A percentile compares a stretch with the other conserved stretches of the same genome.
Evolutionary conservation across 1,140 invertebrate genomes (phyloP).

Genomic region (Probaryconus sp.): DNA sequence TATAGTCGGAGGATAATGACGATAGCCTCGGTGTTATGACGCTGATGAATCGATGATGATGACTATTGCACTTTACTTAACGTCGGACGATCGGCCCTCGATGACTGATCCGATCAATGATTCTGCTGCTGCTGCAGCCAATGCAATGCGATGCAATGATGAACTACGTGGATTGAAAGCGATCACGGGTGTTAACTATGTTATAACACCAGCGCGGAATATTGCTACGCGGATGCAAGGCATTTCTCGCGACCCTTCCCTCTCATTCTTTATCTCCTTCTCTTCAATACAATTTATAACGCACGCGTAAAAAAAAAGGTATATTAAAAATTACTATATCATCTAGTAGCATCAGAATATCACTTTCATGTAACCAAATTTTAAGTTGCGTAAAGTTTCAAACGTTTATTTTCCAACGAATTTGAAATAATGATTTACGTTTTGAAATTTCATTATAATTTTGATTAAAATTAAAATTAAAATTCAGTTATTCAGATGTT

Average conservation of each 20-base stretch:
- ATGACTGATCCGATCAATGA: too few species aligned
- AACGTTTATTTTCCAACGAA: too few species aligned
- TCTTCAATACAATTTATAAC: constrained; percentile 50
- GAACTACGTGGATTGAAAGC: constrained; percentile 77
- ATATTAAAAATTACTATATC: too few species aligned
- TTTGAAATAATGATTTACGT: too few species aligned
- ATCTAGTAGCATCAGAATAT: too few species aligned
- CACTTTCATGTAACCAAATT: too few species aligned
- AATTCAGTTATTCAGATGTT: too few species aligned
- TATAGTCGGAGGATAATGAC: constrained; percentile 23
- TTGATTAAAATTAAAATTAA: too few species aligned
- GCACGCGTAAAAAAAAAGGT: too few species aligned
- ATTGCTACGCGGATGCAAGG: constrained; percentile 61
- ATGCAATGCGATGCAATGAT: constrained; percentile 75
- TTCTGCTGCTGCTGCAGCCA: constrained; percentile 44
- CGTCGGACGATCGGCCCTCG: too few species aligned
- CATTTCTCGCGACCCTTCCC: constrained; percentile 61
- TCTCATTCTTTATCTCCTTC: constrained; percentile 41
- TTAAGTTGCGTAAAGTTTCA: too few species aligned
- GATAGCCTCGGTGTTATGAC: constrained; percentile 20
- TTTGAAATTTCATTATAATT: too few species aligned
- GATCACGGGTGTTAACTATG: constrained; percentile 77
- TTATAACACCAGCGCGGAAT: constrained; percentile 68
- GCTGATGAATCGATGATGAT: constrained; percentile 43
- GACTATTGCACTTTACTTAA: constrained; percentile 66